These are phyloP conservation scores for Drosophila subobscura DNA, from an alignment of 1,140 invertebrate species.

Conservation along the genomic window DNA sequence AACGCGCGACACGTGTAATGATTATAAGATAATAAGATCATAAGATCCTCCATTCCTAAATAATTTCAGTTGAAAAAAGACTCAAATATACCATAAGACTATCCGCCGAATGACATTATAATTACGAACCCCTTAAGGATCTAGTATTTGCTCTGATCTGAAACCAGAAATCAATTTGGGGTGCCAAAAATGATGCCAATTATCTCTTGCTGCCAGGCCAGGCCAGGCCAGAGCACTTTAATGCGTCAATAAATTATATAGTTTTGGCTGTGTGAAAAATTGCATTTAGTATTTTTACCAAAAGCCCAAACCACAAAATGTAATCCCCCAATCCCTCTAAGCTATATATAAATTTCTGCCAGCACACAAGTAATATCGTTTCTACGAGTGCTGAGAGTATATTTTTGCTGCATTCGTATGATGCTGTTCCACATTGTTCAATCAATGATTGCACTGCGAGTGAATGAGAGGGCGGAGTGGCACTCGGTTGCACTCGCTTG, in stretches of 20 bases:
- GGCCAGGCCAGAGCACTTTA: constrained; percentile 41
- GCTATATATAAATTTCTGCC: constrained; percentile 24
- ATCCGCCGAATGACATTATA: no score
- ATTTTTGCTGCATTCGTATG: constrained; percentile 30
- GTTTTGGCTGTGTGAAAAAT: constrained; percentile 59
- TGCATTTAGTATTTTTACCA: constrained; percentile 42
- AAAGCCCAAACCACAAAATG: constrained; percentile 30
- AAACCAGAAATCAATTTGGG: constrained; percentile 57
- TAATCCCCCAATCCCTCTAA: background rate
- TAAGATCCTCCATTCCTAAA: no score
- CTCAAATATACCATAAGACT: no score
- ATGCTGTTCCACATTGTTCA: constrained; percentile 41
- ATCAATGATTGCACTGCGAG: constrained; percentile 44
- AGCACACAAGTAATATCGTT: background rate
- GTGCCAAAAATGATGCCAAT: constrained; percentile 61
- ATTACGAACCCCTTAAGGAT: no score
- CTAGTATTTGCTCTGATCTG: no score
- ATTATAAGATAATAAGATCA: no score
- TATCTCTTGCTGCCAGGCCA: constrained; percentile 35
- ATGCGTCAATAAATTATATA: constrained; percentile 69
- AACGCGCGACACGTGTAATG: no score
- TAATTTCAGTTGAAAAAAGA: no score
- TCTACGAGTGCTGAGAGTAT: constrained; percentile 13
- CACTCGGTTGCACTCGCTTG: constrained; percentile 39
- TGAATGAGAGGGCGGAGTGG: constrained; percentile 29